These are phyloP conservation scores for Lasioglossum zephyrum DNA, from an alignment of 2,888 invertebrate species.

Conservation along the genomic window DNA sequence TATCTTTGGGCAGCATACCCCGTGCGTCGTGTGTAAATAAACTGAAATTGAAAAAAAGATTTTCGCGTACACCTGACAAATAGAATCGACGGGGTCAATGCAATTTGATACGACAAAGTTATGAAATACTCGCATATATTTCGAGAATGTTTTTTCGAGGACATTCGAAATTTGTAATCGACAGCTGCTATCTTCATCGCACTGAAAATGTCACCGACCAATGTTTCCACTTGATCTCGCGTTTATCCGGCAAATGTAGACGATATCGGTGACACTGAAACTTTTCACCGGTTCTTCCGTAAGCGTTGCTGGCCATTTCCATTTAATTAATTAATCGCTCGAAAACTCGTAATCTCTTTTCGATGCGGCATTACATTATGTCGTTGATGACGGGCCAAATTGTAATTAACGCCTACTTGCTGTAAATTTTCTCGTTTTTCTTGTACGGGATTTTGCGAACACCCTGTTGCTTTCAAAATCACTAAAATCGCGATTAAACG, in stretches of 20 bases:
- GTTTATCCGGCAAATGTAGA: background rate
- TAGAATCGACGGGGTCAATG: background rate
- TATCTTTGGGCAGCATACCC: background rate
- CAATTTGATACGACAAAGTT: background rate
- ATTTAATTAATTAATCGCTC: slow-evolving; percentile 63
- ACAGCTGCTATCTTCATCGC: background rate
- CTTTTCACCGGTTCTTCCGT: slow-evolving; percentile 23
- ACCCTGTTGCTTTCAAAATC: slow-evolving; percentile 17
- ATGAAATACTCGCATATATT: background rate
- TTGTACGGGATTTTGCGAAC: slow-evolving; percentile 12
- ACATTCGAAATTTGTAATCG: background rate
- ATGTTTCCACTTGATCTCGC: slow-evolving; percentile 3
- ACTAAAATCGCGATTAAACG: slow-evolving; percentile 1
- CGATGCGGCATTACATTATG: slow-evolving; percentile 57
- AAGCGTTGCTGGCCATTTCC: slow-evolving; percentile 39
- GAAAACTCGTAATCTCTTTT: slow-evolving; percentile 59
- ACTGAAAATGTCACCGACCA: background rate
- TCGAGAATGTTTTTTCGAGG: background rate
- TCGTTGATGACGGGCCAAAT: slow-evolving; percentile 19
- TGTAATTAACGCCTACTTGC: slow-evolving; percentile 43
- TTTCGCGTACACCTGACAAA: background rate
- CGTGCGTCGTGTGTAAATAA: background rate
- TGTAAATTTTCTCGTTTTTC: slow-evolving; percentile 25
- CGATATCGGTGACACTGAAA: slow-evolving; percentile 1
- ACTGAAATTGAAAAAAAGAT: background rate